A percentile compares a stretch with the other conserved stretches of the same genome.
Evolutionary conservation across 2,113 vertebrate genomes (phyloP).

Genomic region (Planiliza haematocheilus): DNA sequence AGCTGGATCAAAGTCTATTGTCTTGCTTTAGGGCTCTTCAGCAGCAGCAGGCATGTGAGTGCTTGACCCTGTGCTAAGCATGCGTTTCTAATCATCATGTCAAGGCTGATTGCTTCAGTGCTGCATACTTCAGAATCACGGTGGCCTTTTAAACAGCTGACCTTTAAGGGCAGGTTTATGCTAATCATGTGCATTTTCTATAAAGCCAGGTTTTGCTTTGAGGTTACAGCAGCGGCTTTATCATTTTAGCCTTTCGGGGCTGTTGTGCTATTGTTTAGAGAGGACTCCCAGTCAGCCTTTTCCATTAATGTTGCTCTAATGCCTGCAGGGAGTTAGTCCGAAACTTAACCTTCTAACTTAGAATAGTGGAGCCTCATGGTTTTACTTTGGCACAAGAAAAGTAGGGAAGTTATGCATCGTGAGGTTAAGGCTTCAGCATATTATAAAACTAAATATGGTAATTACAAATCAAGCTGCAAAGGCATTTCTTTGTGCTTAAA

Average conservation of each 20-base stretch:
- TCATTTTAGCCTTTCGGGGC: neutral
- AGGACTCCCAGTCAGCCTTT: neutral
- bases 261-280: neutral
- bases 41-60: too few species aligned
- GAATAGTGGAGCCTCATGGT: neutral
- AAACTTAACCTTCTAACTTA: neutral
- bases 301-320: neutral
- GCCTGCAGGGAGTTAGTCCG: neutral
- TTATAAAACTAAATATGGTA: too few species aligned
- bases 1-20: neutral
- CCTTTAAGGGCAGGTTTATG: slow-evolving; percentile 16
- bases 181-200: neutral
- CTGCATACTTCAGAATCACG: neutral
- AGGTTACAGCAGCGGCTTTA: neutral
- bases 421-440: neutral
- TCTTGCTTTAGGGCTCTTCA: too few species aligned
- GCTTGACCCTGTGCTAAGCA: too few species aligned
- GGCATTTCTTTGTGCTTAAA: too few species aligned
- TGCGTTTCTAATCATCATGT: too few species aligned
- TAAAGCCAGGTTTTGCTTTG: slow-evolving; percentile 6
- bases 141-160: slow-evolving; percentile 1
- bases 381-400: neutral
- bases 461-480: too few species aligned
- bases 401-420: neutral
- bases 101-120: too few species aligned